These are phyloP conservation scores for Chaetoderma sp. DNA, from an alignment of 2,888 invertebrate species.

Conservation along the genomic window DNA sequence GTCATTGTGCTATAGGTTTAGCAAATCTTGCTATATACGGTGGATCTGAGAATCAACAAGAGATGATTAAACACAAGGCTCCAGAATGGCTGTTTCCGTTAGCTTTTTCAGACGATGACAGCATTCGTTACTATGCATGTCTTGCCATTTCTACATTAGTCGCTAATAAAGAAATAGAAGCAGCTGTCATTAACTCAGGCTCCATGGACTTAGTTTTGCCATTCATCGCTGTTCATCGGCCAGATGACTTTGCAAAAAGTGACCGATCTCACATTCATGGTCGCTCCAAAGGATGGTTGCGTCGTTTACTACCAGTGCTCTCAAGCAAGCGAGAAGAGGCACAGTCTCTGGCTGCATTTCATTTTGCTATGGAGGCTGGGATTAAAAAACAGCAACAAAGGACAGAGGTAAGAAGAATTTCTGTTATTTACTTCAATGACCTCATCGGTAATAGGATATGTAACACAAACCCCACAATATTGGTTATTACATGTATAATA, in stretches of 20 bases:
- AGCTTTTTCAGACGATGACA: constrained; percentile 96
- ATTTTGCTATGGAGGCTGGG: constrained; percentile 98
- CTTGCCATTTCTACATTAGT: constrained; percentile 96
- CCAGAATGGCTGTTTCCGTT: constrained; percentile 94
- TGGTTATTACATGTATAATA: no score
- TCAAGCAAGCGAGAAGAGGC: constrained; percentile 96
- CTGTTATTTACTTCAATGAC: no score
- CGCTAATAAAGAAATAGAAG: constrained; percentile 97
- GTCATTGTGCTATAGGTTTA: constrained; percentile 96
- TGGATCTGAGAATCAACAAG: constrained; percentile 95
- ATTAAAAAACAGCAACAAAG: constrained; percentile 82
- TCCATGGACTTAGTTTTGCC: constrained; percentile 96
- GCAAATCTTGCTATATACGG: constrained; percentile 97
- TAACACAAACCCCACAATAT: no score
- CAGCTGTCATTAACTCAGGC: constrained; percentile 95
- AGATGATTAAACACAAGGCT: constrained; percentile 87
- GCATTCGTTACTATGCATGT: constrained; percentile 88
- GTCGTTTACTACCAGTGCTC: constrained; percentile 91
- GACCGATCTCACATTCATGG: constrained; percentile 90
- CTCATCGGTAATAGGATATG: no score
- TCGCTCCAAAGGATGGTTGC: constrained; percentile 94
- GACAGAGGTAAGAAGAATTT: constrained; percentile 55
- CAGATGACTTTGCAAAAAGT: constrained; percentile 87
- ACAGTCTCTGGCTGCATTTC: constrained; percentile 95
- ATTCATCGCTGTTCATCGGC: constrained; percentile 93